A percentile compares a stretch with the other conserved stretches of the same genome.
Conservation (phyloP, 2,113 vertebrate genomes). For the Phoxinus phoxinus region DNA sequence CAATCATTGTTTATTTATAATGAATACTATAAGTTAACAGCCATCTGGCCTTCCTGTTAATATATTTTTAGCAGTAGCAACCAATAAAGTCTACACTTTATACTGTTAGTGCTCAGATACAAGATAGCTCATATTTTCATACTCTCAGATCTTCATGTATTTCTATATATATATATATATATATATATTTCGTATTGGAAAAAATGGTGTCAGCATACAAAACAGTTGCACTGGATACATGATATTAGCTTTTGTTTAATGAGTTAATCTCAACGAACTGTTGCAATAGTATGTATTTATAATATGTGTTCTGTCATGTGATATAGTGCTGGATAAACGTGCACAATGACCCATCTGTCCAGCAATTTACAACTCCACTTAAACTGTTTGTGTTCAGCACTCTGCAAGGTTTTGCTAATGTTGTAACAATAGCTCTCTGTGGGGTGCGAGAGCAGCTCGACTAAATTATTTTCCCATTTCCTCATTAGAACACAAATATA, state of each 20-base stretch:
- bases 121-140: not conserved
- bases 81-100: not conserved
- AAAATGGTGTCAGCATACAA: not conserved
- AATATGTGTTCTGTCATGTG: not conserved
- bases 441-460: not conserved
- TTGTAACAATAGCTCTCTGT: constrained; percentile 9
- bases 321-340: not conserved
- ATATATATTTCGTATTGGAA: not conserved
- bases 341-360: constrained; percentile 17
- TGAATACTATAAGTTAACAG: not conserved
- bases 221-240: not conserved
- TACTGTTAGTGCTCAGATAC: not conserved
- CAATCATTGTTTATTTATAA: constrained; percentile 19
- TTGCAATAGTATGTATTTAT: not conserved
- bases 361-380: constrained; percentile 21
- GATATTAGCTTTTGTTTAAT: not conserved
- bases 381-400: constrained; percentile 19
- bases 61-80: constrained; percentile 1
- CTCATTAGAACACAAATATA: constrained; percentile 19
- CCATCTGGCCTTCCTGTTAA: constrained; percentile 5
- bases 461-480: constrained; percentile 12
- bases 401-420: constrained; percentile 12
- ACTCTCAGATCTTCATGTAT: too few species aligned
- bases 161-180: not conserved
- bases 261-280: not conserved